Base-by-base conservation (phyloP, 2,888 invertebrate species). In the Acronicta alni region DNA sequence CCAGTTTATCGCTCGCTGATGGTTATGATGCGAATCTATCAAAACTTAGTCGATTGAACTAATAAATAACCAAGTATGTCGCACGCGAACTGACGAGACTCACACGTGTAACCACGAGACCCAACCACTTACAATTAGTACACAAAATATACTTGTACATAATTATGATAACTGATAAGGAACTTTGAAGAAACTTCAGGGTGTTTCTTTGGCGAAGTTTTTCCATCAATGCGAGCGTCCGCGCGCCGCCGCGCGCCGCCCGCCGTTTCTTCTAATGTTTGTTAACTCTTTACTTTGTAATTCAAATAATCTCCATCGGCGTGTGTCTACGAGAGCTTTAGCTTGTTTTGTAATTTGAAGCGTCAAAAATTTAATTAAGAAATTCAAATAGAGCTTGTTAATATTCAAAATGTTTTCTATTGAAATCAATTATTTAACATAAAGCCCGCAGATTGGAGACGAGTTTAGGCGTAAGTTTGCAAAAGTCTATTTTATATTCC, bases 381-480 rank as follows among this genome's bases (percentile, higher is more conserved):
- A 61, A 72, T 64, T 63, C 46, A 61, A 70, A 71, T 55, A 39
- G 51, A 38, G 26, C 39, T 55, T 26, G 7, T 54, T 72, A 32
- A 43, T 49, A 52, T 61, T 55, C 42, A 16, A 41, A 16, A 44
- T 51, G 35, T 49, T 55, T 51, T 38, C 16, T 32, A 39, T 39
- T 7, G 8, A 54, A 48, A 60, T 47, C 47, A 47, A 68, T 61
- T 23, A 58, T 38, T 43, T 32, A 51, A 56, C 35, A 42, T 43
- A 15, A 30, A 32, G 39, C 16, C 51, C 3, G 26, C 26, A 41
- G 15, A 43, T 23, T 37, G n/a, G 37, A 18, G n/a, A n/a, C n/a
- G 15, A 16, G 5, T 37, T 32, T 18, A 18, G 56, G 23, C 30
- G 17, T 9, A 26, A 48, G 46, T 45, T 41, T 12, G 42, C 16